Evolutionary conservation across 2,113 vertebrate species (phyloP).

Genomic region (Hirundichthys speculiger): DNA sequence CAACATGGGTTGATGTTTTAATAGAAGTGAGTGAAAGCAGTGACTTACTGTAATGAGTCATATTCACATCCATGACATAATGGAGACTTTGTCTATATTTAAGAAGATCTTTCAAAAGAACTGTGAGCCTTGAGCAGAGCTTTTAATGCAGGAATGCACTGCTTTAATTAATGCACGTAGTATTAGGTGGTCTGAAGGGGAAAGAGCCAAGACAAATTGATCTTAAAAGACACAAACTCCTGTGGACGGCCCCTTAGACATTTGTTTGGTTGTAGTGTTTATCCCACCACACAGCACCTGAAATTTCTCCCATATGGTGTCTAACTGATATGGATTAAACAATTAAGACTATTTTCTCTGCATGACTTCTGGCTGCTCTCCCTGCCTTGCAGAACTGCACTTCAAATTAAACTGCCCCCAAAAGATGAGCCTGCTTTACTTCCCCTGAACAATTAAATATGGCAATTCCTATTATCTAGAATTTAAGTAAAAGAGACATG

Average conservation of each 20-base stretch:
- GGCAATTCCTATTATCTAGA: conserved; percentile 61
- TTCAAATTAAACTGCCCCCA: conserved; percentile 75
- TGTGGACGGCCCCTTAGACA: conserved; percentile 67
- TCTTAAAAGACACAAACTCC: conserved; percentile 69
- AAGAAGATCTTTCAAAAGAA: conserved; percentile 13
- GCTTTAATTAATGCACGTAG: conserved; percentile 59
- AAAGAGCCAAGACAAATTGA: conserved; percentile 67
- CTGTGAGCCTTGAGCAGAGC: conserved; percentile 28
- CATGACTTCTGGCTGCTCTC: conserved; percentile 73
- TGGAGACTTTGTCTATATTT: conserved; percentile 3
- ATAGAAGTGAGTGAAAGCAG: not conserved
- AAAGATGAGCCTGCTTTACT: conserved; percentile 65
- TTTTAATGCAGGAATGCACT: conserved; percentile 33
- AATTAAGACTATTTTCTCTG: conserved; percentile 79
- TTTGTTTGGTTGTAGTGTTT: conserved; percentile 71
- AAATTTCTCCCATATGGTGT: conserved; percentile 77
- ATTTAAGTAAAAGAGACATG: conserved; percentile 49
- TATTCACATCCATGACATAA: not conserved
- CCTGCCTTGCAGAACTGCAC: conserved; percentile 59
- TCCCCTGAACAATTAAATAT: conserved; percentile 64
- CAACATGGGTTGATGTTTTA: not conserved
- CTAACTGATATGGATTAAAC: conserved; percentile 81
- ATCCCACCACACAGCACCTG: conserved; percentile 74
- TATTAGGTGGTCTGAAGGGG: conserved; percentile 53
- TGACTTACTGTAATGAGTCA: not conserved